These are phyloP conservation scores for Calycopis cecrops DNA, from an alignment of 1,140 invertebrate genomes.

Conservation along the genomic window DNA sequence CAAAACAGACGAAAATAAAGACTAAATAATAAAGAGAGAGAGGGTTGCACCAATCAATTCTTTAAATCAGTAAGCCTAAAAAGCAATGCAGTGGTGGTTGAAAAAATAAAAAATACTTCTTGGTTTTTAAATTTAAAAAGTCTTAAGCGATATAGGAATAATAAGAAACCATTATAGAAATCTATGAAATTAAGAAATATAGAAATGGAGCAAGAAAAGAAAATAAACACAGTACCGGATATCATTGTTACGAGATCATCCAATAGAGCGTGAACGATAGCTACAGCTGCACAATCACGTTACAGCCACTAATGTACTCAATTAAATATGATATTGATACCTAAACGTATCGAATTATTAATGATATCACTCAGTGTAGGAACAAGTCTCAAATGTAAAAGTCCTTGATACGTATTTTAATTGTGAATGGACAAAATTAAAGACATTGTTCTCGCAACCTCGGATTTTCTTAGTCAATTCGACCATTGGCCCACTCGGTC, in stretches of 20 bases:
- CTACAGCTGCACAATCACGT: slow-evolving; percentile 21
- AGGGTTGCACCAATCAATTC: too few species aligned
- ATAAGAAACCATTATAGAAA: too few species aligned
- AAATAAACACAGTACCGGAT: slow-evolving; percentile 22
- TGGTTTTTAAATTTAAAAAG: too few species aligned
- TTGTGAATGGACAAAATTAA: slow-evolving; percentile 15
- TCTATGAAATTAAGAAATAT: too few species aligned
- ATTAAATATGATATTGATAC: background rate
- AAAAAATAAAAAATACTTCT: too few species aligned
- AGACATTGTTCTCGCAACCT: slow-evolving; percentile 18
- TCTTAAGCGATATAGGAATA: too few species aligned
- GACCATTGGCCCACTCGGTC: slow-evolving; percentile 9
- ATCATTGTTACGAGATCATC: slow-evolving; percentile 47
- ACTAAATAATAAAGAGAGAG: too few species aligned
- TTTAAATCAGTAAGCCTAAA: too few species aligned
- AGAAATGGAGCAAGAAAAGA: slow-evolving; percentile 37
- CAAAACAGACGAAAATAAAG: too few species aligned
- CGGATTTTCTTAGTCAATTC: slow-evolving; percentile 11
- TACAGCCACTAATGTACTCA: background rate
- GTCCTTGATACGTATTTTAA: slow-evolving; percentile 21
- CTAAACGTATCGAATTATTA: background rate
- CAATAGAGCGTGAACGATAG: slow-evolving; percentile 51
- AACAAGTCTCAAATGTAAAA: slow-evolving; percentile 11
- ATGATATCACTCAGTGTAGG: slow-evolving; percentile 18
- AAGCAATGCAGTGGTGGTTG: too few species aligned